Evolutionary conservation across 2,888 invertebrate species (phyloP), one percentile per base, ranked within the genome.

Genomic region (Stenichneumon culpator): DNA sequence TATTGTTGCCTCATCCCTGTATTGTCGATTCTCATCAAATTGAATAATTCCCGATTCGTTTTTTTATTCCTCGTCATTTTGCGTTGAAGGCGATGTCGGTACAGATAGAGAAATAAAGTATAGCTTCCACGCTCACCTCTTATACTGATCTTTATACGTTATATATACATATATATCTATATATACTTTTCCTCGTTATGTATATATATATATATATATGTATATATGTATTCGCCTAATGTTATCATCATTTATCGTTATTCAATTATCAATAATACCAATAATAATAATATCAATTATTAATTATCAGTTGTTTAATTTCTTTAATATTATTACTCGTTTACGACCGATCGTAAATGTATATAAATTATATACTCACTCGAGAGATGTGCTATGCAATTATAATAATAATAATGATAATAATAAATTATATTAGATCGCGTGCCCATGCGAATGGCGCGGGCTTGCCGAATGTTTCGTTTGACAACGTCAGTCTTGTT

Each of bases 1-100:
- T 94, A 93, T 94, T 94, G 94, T 94, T 93, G 93, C 91, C 93
- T 93, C 92, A 92, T 94, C 93, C 94, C 93, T 93, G 94, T 94
- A 94, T 94, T 94, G 94, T 94, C 94, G 92, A 92, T 93, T 93
- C 90, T 91, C 88, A 88, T 87, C 85, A 87, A 88, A 86, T 85
- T 86, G 60, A 75, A 79, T 87, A 68, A 74, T 90, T 88, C 89
- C 87, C 87, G 87, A 86, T 87, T 83, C 78, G 14, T 82, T 77
- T 83, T 25, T 50, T 86, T 57, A 82, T 73, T 85, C 57, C 63
- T 84, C 78, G 69, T 85, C 74, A 50, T 82, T 91, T 92, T 90
- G 91, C 92, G 88, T 88, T 92, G 90, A 93, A 93, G 93, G 93
- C 93, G 93, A 93, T 92, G 91, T 93, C 90, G 93, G 93, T 93